phyloP scores from a whole-genome alignment of 2,888 invertebrate genomes.

The Himalopsyche kuldschensis region DNA sequence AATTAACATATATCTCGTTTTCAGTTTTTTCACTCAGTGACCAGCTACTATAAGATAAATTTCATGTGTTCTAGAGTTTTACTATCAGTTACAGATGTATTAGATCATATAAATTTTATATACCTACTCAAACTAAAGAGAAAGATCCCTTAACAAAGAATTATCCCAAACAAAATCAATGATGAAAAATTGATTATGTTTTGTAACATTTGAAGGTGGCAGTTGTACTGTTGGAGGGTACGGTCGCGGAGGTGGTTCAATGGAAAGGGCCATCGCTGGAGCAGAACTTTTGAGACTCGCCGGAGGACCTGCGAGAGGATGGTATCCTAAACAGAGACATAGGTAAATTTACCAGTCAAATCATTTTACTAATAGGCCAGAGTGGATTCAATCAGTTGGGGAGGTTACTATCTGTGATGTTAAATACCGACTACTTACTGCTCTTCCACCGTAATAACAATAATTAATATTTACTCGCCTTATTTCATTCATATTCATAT shows the following conservation, averaged over 20 bases:
- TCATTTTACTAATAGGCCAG: neutral
- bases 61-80: no score
- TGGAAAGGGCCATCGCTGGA: slow-evolving; percentile 64
- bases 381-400: no score
- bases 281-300: slow-evolving; percentile 79
- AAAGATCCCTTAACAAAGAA: no score
- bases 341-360: slow-evolving; percentile 47
- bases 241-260: slow-evolving; percentile 58
- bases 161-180: neutral
- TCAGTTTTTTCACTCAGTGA: no score
- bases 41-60: no score
- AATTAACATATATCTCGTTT: no score
- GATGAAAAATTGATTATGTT: neutral
- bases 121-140: no score
- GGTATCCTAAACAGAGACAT: slow-evolving; percentile 77
- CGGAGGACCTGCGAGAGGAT: slow-evolving; percentile 81
- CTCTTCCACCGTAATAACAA: neutral
- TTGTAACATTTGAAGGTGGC: slow-evolving; percentile 46
- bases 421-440: no score
- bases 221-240: slow-evolving; percentile 58
- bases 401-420: no score
- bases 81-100: no score
- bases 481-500: neutral
- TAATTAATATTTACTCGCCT: neutral
- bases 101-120: no score